Base-by-base conservation (phyloP, 2,888 invertebrate species). In the Linnaemya tessellans region DNA sequence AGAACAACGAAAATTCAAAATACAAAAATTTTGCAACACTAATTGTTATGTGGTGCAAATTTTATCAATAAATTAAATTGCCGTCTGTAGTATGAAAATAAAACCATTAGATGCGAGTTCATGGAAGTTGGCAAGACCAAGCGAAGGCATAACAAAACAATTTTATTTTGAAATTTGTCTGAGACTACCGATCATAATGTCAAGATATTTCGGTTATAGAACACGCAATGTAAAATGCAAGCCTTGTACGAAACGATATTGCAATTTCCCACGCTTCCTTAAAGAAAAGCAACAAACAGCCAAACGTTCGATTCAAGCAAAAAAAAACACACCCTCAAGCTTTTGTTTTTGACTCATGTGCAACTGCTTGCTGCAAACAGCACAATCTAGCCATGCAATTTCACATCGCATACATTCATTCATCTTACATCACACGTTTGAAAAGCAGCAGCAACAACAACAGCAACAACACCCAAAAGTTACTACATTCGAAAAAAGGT, bases 261-360 rank as follows among this genome's bases (percentile, higher is more conserved):
- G 20, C 84, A 80, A 84, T 80, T 86, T 86, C 86, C 86, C 86
- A 86, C 86, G 86, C 86, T 86, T 86, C 86, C 80, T 84, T 25
- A 74, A 77, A 64, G 35, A 83, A 75, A 65, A 46, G 51, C 60
- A 64, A 7, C 15, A 67, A 64, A 7, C 15, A 67, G 25, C 15
- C 18, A 51, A 38, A 62, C 30, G 13, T 54, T 54, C 0, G 30
- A 30, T 9, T 8, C 2, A 49, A 49, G 35, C 38, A 38, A n/a
- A 46, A 30, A 67, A 64, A 11, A 80, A 70, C 74, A 81, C 85
- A 65, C 86, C 83, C 80, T 84, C 83, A 80, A 83, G 83, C 83
- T 68, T 46, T 75, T 51, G 25, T 30, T 64, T 65, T 67, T 67
- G 60, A 60, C 49, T 73, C 35, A 74, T 62, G 60, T 77, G 49